Conservation (phyloP, 2,113 vertebrate genomes). For the Okapia johnstoni region DNA sequence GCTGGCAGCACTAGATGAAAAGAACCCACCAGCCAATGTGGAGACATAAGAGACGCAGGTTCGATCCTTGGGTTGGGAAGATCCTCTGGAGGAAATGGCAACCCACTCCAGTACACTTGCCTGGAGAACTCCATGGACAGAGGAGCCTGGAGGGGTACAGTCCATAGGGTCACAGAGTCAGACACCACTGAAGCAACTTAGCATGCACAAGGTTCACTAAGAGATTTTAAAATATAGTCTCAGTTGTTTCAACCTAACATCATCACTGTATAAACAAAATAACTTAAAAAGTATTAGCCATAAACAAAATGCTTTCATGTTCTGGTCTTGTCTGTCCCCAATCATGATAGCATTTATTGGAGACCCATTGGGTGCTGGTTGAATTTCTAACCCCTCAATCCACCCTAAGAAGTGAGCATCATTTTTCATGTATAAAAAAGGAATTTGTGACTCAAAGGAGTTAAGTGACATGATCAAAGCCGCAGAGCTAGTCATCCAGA, state of each 20-base stretch:
- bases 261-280: neutral
- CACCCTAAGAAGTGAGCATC: neutral
- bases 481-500: neutral
- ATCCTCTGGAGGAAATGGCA: neutral
- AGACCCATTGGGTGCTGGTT: neutral
- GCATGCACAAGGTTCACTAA: neutral
- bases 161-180: neutral
- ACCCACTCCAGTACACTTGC: neutral
- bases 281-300: neutral
- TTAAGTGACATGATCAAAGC: neutral
- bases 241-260: neutral
- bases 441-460: neutral
- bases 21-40: neutral
- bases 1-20: neutral
- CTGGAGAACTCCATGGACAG: neutral
- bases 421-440: neutral
- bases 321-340: neutral
- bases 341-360: neutral
- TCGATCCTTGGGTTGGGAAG: neutral
- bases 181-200: neutral
- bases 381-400: neutral
- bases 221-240: neutral
- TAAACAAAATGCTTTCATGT: neutral
- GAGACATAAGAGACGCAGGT: neutral
- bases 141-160: neutral